A percentile compares a stretch with the other conserved stretches of the same genome.
These are phyloP conservation scores for Mus caroli DNA, from an alignment of 2,797 vertebrate genomes.

Conservation along the genomic window DNA sequence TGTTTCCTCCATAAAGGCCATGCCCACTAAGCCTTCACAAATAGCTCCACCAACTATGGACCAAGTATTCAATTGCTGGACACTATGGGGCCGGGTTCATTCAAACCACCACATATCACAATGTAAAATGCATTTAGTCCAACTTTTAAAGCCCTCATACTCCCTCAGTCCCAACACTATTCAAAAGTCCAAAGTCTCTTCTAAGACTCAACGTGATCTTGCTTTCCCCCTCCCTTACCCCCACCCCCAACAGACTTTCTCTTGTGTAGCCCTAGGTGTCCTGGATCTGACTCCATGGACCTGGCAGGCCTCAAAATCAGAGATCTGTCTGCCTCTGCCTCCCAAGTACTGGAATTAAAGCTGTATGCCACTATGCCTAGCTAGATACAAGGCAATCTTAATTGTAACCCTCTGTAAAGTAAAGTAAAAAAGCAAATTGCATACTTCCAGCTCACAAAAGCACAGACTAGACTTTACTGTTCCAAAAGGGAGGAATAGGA, in stretches of 20 bases:
- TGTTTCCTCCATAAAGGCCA: not conserved
- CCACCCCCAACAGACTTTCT: not conserved
- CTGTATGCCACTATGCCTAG: not conserved
- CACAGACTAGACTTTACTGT: not conserved
- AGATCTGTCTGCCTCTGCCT: not conserved
- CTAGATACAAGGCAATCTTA: not conserved
- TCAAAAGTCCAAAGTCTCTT: not conserved
- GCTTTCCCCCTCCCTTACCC: not conserved
- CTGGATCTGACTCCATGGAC: not conserved
- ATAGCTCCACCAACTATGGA: not conserved
- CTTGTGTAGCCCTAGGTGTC: not conserved
- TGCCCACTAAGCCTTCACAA: not conserved
- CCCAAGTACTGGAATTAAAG: not conserved
- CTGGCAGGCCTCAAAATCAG: not conserved
- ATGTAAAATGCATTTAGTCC: not conserved
- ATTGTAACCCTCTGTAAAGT: not conserved
- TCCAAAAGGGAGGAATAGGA: not conserved
- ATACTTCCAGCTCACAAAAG: not conserved
- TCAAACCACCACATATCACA: not conserved
- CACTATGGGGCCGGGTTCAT: rapidly evolving
- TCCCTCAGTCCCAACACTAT: not conserved
- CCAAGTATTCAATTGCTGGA: not conserved
- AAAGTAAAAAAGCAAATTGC: too few relatives aligned
- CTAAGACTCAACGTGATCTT: not conserved
- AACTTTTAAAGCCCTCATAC: not conserved